phyloP scores from a whole-genome alignment of 2,888 invertebrate genomes.

The Pherbina coryleti region DNA sequence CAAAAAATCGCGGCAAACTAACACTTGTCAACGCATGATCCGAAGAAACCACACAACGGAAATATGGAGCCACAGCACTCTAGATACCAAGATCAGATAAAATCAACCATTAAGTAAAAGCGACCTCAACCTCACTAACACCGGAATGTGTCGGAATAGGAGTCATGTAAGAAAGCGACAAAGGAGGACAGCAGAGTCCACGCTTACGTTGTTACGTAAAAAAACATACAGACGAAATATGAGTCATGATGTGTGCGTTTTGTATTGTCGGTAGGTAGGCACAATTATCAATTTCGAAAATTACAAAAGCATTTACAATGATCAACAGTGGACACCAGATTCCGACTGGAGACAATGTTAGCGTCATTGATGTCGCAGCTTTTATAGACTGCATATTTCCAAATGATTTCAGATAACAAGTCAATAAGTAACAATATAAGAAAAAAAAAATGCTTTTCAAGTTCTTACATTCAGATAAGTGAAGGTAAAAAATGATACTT shows the following conservation, averaged over 20 bases:
- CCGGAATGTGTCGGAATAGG: neutral
- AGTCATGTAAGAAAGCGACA: constrained; percentile 1
- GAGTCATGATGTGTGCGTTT: constrained; percentile 13
- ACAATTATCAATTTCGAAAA: constrained; percentile 37
- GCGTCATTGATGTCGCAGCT: constrained; percentile 1
- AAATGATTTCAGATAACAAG: constrained; percentile 38
- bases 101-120: constrained; percentile 9
- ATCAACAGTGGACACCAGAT: constrained; percentile 1
- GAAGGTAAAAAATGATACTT: constrained; percentile 8
- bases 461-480: constrained; percentile 31
- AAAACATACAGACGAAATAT: constrained; percentile 6
- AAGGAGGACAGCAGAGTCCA: no score
- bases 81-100: constrained; percentile 47
- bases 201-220: neutral
- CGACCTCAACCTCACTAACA: neutral
- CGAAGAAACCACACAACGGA: constrained; percentile 34
- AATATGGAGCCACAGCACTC: constrained; percentile 47
- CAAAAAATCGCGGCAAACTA: constrained; percentile 19
- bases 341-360: neutral
- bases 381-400: constrained; percentile 29
- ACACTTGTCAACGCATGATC: constrained; percentile 33
- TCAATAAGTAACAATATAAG: constrained; percentile 37
- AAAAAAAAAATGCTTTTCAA: constrained; percentile 14
- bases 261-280: neutral
- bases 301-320: constrained; percentile 36